These are phyloP conservation scores for Macrosteles quadrilineatus DNA, from an alignment of 1,140 invertebrate species.

Conservation along the genomic window DNA sequence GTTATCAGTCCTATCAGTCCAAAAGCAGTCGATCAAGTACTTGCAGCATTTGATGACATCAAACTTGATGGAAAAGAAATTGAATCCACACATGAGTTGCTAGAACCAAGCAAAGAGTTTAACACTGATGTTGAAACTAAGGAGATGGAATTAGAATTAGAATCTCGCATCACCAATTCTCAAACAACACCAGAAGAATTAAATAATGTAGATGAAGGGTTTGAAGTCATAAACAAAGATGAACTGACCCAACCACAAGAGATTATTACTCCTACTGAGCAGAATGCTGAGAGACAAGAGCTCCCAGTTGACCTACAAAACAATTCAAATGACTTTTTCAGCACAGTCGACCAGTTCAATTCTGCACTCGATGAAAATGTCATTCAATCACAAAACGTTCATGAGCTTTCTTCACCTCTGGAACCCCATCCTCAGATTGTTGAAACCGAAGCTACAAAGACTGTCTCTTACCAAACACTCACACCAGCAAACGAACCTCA, in stretches of 20 bases:
- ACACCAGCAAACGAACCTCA: constrained; percentile 7
- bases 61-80: neutral
- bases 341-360: neutral
- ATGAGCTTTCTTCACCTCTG: neutral
- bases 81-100: neutral
- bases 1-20: neutral
- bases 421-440: neutral
- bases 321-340: neutral
- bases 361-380: neutral
- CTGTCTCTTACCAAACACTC: neutral
- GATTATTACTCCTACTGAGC: neutral
- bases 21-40: neutral
- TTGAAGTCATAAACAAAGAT: constrained; percentile 20
- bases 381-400: neutral
- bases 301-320: neutral
- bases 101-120: too few species aligned
- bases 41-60: constrained; percentile 13
- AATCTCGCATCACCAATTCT: neutral
- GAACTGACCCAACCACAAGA: neutral
- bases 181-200: neutral
- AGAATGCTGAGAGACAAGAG: neutral
- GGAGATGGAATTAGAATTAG: constrained; percentile 8
- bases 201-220: constrained; percentile 1
- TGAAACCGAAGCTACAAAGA: neutral
- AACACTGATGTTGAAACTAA: constrained; percentile 7